Evolutionary conservation across 2,113 vertebrate genomes (phyloP), one percentile per base, ranked within the genome.

Genomic region (Dendropsophus ebraccatus): DNA sequence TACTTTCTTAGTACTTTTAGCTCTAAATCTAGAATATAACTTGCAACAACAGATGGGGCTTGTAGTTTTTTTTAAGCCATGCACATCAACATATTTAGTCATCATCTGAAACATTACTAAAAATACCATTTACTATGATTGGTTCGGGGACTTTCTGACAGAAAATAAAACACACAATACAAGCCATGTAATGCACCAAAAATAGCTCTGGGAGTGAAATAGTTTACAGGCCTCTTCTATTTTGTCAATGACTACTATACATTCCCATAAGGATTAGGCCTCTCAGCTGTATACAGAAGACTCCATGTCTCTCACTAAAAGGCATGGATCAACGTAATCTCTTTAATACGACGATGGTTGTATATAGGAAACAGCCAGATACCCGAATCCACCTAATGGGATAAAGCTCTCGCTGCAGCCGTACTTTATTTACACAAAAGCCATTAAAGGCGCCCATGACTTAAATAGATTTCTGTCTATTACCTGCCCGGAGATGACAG

Each of bases 401-500:
- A 86, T 86, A 86, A 86, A 80, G 84, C 84, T 86, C 65, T 86
- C 50, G 17, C 65, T 81, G 60, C 49, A 67, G 49, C 76, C 1
- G n/a, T 5, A 69, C 76, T 86, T 86, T 86, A 86, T 81, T 86
- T 86, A 86, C 84, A 86, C 76, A 73, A 50, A 65, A 73, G 84
- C 35, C 77, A 86, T 80, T 86, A 86, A 86, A 86, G 52, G 32
- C 54, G 49, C 49, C 65, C 25, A 37, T 80, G 76, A 80, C 84
- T 72, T 86, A 86, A 86, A 86, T 56, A 86, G 76, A 86, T 86
- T 86, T 70, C 23, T 80, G 84, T 47, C 84, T 81, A 86, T 86
- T 86, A 86, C 65, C 62, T 81, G 50, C 76, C 65, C 9, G 45
- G 30, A 7, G 45, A 85, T 79, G 62, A 56, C 84, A 86, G 62